Evolutionary conservation across 2,888 invertebrate species (phyloP), one percentile per base, ranked within the genome.

Genomic region (Syritta pipiens): DNA sequence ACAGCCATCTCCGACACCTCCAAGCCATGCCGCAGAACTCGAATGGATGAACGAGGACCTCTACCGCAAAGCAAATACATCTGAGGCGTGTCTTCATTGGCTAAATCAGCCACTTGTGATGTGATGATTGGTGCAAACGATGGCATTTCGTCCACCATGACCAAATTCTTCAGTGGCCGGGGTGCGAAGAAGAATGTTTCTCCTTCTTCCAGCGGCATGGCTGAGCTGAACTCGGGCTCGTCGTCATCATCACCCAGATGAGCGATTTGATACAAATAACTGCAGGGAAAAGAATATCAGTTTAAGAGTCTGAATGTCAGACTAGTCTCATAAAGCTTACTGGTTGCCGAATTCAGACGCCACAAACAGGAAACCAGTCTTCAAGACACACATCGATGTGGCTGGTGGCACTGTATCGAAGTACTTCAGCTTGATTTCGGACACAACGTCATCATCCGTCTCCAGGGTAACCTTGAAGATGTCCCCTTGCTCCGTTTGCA

Each of bases 1-100:
- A 99, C 98, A 71, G 99, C 99, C 99, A 99, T 99, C 90, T 99
- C 99, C 0, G 98, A 96, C 1, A 99, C 98, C 91, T 99, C 99
- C 53, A 99, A 91, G 84, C 99, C 99, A 89, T 99, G 99, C 19
- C 99, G 92, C 6, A 99, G 90, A 0, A 99, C 97, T 85, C 97
- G 91, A 42, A 99, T 88, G 0, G 98, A 95, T 0, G 99, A 99
- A 42, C 99, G 91, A 0, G 99, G 95, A 0, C 99, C 99, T 77
- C 98, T 91, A 0, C 99, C 99, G 89, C 99, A 99, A 1, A 97
- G 92, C 86, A 98, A 93, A 89, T 99, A 99, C 77, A 99, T 91
- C 90, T 99, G 99, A 0, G 99, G 99, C 0, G 99, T 99, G 88
- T 99, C 99, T 91, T 99, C 99, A 85, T 97, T 98, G 48, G 98